Conservation (phyloP, 2,113 vertebrate species). For the Pteruthius melanotis region DNA sequence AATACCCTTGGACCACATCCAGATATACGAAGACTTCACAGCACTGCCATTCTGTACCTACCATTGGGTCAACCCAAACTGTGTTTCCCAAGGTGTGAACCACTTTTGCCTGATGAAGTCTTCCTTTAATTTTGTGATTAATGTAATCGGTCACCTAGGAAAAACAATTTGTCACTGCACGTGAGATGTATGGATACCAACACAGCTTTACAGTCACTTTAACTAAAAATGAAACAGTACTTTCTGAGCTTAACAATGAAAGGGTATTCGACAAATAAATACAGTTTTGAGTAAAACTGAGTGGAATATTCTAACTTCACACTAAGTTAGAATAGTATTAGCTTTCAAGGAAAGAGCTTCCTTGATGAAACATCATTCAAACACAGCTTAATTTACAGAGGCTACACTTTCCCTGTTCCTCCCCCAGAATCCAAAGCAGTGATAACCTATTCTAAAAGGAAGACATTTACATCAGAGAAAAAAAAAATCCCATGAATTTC, state of each 20-base stretch:
- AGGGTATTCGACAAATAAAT: neutral
- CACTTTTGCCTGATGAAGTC: conserved; percentile 82
- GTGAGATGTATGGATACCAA: neutral
- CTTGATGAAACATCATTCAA: neutral
- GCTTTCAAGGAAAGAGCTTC: neutral
- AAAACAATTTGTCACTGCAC: neutral
- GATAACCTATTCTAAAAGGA: neutral
- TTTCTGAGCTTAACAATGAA: neutral
- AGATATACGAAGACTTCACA: neutral
- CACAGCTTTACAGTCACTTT: neutral
- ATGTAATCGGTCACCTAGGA: conserved; percentile 84
- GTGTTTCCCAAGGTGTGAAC: conserved; percentile 82
- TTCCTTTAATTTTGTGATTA: conserved; percentile 80
- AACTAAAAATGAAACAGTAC: neutral
- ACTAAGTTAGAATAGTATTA: neutral
- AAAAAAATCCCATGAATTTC: neutral
- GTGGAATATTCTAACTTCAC: neutral
- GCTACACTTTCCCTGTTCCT: neutral
- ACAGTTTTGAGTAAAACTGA: neutral
- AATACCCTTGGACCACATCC: fast-evolving
- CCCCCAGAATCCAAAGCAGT: neutral
- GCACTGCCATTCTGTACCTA: conserved; percentile 52
- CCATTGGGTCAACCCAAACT: conserved; percentile 89
- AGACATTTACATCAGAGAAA: neutral
- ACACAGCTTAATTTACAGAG: neutral